phyloP scores from a whole-genome alignment of 2,113 vertebrate species.

The Epinephelus fuscoguttatus region DNA sequence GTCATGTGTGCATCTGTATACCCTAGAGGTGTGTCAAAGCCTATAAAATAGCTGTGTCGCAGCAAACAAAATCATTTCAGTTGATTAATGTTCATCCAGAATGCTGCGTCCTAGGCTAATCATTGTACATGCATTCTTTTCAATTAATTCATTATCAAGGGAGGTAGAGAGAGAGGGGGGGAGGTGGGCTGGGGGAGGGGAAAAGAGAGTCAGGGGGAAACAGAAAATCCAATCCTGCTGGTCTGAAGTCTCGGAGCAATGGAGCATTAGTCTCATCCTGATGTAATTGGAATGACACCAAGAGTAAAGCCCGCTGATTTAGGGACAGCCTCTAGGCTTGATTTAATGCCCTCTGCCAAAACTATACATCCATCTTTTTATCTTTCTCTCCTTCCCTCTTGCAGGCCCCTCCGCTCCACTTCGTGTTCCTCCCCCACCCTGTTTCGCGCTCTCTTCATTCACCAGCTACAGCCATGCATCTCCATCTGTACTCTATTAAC shows the following conservation, averaged over 20 bases:
- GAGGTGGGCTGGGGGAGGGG: slow-evolving; percentile 58
- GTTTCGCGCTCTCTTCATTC: slow-evolving; percentile 50
- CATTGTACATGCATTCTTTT: slow-evolving; percentile 79
- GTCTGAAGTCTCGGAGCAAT: slow-evolving; percentile 71
- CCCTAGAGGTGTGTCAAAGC: slow-evolving; percentile 23
- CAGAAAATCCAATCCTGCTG: slow-evolving; percentile 76
- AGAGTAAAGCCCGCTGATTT: slow-evolving; percentile 83
- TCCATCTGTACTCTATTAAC: slow-evolving; percentile 73
- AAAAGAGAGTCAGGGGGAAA: slow-evolving; percentile 57
- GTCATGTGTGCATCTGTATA: slow-evolving; percentile 19
- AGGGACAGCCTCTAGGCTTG: slow-evolving; percentile 88
- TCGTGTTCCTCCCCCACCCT: slow-evolving; percentile 67
- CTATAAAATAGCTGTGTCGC: slow-evolving; percentile 21
- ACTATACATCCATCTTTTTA: slow-evolving; percentile 91
- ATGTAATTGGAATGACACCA: slow-evolving; percentile 82
- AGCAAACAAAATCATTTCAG: slow-evolving; percentile 56
- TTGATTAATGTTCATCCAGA: slow-evolving; percentile 75
- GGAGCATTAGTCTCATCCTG: slow-evolving; percentile 84
- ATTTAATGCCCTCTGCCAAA: slow-evolving; percentile 91
- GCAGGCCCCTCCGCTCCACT: slow-evolving; percentile 24
- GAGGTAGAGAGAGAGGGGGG: slow-evolving; percentile 41
- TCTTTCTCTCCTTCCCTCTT: slow-evolving; percentile 72
- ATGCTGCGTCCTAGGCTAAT: slow-evolving; percentile 72
- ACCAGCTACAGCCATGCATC: slow-evolving; percentile 61
- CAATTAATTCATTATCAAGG: slow-evolving; percentile 81